These are phyloP conservation scores for Sebastes variabilis DNA, from an alignment of 2,797 vertebrate genomes.

Conservation along the genomic window DNA sequence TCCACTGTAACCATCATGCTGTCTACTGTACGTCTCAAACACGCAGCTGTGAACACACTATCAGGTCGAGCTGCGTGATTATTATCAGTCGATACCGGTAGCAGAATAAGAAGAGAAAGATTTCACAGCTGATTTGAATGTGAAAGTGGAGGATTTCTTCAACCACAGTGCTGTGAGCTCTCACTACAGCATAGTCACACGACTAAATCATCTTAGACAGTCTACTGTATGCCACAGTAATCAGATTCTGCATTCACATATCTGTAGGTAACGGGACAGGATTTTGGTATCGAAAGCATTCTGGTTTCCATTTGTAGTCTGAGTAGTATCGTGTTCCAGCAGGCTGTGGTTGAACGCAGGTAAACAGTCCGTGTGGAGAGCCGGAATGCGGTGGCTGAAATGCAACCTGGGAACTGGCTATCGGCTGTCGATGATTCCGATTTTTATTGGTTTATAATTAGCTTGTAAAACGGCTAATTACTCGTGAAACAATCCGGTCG, in stretches of 20 bases:
- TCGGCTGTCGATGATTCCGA: too few species aligned
- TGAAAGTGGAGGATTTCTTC: conserved; percentile 14
- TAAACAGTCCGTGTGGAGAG: too few species aligned
- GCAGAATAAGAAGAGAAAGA: neutral
- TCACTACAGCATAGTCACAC: neutral
- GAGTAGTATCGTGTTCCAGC: neutral
- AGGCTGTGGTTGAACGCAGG: neutral
- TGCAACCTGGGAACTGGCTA: neutral
- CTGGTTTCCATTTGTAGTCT: neutral
- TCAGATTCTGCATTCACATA: neutral
- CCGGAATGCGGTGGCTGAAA: too few species aligned
- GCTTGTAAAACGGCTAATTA: neutral
- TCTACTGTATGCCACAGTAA: too few species aligned
- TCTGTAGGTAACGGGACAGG: too few species aligned
- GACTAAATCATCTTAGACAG: neutral
- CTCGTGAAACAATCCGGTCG: too few species aligned
- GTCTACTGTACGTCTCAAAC: neutral
- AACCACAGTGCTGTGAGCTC: neutral
- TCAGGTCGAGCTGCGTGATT: conserved; percentile 6
- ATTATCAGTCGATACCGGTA: neutral
- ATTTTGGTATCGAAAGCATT: neutral
- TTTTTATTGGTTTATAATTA: neutral
- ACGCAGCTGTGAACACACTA: neutral
- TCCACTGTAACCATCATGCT: neutral
- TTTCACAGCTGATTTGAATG: conserved; percentile 12